These are phyloP conservation scores for Clarias magur DNA, from an alignment of 2,113 vertebrate genomes.

Conservation along the genomic window DNA sequence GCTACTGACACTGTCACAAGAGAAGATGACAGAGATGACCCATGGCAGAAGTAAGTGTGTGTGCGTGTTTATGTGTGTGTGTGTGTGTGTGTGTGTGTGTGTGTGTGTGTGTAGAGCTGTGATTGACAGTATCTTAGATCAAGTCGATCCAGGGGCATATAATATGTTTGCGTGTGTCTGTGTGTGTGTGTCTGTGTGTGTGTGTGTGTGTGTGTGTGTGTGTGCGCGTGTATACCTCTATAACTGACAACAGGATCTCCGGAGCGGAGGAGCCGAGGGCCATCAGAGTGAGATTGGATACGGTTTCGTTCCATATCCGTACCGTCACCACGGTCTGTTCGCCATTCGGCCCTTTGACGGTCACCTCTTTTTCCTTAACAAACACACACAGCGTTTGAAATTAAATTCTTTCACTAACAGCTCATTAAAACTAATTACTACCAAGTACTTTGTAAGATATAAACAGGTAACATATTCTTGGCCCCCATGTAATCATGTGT, in stretches of 20 bases:
- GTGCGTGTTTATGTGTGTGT: slow-evolving; percentile 22
- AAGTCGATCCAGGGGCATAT: background rate
- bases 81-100: slow-evolving; percentile 25
- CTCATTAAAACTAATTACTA: too few relatives aligned
- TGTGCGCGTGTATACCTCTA: slow-evolving; percentile 77
- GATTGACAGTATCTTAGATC: slow-evolving; percentile 9
- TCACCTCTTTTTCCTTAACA: slow-evolving; percentile 87
- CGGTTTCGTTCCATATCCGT: slow-evolving; percentile 94
- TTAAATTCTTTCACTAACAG: background rate
- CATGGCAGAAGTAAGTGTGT: background rate
- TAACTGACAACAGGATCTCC: slow-evolving; percentile 91
- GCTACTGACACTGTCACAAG: slow-evolving; percentile 4
- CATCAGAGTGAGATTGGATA: slow-evolving; percentile 96
- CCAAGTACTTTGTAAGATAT: background rate
- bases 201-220: slow-evolving; percentile 21
- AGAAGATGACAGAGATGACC: slow-evolving; percentile 19
- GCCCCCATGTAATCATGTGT: background rate
- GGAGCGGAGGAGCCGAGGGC: slow-evolving; percentile 91
- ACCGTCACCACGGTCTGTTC: slow-evolving; percentile 86
- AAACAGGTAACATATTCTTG: too few relatives aligned
- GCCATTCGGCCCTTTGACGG: slow-evolving; percentile 86
- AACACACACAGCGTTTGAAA: background rate
- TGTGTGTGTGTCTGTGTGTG: too few relatives aligned
- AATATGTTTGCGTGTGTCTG: background rate
- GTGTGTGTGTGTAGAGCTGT: background rate